Evolutionary conservation across 2,888 invertebrate genomes (phyloP).

Genomic region (Drosophila nr. perissopoda): DNA sequence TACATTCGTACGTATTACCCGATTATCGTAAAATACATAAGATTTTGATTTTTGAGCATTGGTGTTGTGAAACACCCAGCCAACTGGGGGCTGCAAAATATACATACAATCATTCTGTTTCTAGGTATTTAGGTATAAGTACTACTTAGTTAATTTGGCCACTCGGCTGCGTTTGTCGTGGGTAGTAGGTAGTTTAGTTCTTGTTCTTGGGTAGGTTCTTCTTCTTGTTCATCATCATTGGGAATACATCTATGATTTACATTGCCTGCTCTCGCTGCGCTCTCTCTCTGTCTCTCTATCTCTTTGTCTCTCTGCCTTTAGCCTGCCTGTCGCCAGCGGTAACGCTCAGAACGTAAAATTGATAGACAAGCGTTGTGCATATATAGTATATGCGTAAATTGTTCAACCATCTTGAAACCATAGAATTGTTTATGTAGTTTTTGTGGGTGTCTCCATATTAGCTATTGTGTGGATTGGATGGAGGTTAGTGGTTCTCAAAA

Average conservation of each 20-base stretch:
- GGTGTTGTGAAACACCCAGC: conserved; percentile 70
- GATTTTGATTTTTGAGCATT: conserved; percentile 76
- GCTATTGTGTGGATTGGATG: conserved; percentile 52
- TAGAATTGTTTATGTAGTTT: conserved; percentile 69
- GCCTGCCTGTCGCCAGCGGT: conserved; percentile 32
- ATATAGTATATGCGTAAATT: conserved; percentile 27
- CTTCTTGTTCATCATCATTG: conserved; percentile 28
- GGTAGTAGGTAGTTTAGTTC: conserved; percentile 60
- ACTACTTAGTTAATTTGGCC: conserved; percentile 78
- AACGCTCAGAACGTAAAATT: conserved; percentile 61
- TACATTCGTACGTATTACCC: conserved; percentile 40
- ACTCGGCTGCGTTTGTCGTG: conserved; percentile 74
- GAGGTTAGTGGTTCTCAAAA: conserved; percentile 45
- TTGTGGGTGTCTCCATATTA: conserved; percentile 38
- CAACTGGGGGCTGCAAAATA: conserved; percentile 69
- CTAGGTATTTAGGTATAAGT: conserved; percentile 60
- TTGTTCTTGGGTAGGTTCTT: conserved; percentile 67
- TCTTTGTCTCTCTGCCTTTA: conserved; percentile 1
- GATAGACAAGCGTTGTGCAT: conserved; percentile 55
- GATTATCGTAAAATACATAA: conserved; percentile 71
- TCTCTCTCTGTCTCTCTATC: neutral
- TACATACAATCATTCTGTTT: conserved; percentile 65
- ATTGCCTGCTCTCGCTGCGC: conserved; percentile 24
- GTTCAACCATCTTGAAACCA: conserved; percentile 77
- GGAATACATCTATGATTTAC: conserved; percentile 75